Base-by-base conservation (phyloP, 2,113 vertebrate species). In the Empidonax traillii region DNA sequence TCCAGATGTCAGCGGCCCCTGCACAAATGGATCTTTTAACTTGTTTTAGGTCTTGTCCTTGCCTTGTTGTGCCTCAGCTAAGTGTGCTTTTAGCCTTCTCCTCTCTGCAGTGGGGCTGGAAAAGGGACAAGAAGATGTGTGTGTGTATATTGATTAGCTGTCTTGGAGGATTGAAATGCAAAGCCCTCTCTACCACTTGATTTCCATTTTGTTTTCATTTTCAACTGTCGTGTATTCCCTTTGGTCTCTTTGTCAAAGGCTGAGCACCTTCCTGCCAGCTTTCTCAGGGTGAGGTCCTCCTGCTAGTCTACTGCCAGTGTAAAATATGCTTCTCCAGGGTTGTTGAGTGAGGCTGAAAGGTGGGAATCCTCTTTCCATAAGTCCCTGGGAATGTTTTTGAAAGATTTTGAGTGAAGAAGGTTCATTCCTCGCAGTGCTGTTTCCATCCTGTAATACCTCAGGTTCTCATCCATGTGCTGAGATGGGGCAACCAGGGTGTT, bases 281-380 rank as follows among this genome's bases (percentile, higher is more conserved):
- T 63, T 28, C 37, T 85, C 46, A 20, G 37, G 18, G 67, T 11
- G 25, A 72, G 67, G 21, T 23, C 31, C 30, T 85, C 39, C 33
- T 87, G 59, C 51, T 59, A 7, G 9, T 21, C 6, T 10, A 24
- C 44, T 1, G 2, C 16, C 11, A 14, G 4, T 8, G 20, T 39
- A 43, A 46, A 78, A 37, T 4, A 10, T 4, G 15, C 39, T 55
- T 53, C 14, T n/a, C 21, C 8, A 12, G n/a, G 44, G 18, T 1
- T 73, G 37, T 19, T 41, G 25, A 47, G 55, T 43, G 66, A 47
- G 43, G 6, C 20, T 62, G 47, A n/a, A 43, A 9, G 19, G 18
- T 21, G 25, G 35, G 47, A 67, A 3, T 27, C 7, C 4, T 53
- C 46, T 16, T 86, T 28, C 41, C 0, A 0, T 3, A 44, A 25